Conservation (phyloP, 2,888 invertebrate genomes). For the Rotaria magnacalcarata region DNA sequence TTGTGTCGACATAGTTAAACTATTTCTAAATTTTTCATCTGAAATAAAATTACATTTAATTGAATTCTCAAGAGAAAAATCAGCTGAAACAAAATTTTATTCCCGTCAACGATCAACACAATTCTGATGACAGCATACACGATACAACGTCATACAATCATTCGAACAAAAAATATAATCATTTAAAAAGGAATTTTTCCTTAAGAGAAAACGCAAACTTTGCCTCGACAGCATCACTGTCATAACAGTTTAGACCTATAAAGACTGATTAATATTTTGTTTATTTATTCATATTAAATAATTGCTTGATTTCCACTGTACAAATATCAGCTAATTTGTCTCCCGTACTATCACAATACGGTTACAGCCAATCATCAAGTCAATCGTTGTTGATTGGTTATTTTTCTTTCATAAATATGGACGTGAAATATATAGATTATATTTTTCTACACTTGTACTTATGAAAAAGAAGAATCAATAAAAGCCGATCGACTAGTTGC, state of each 20-base stretch:
- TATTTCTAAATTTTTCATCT: neutral
- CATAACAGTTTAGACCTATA: constrained; percentile 91
- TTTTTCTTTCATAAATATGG: no score
- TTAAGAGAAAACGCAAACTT: neutral
- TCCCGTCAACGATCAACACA: constrained; percentile 12
- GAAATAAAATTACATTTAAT: neutral
- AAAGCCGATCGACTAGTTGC: no score
- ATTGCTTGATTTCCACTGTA: neutral
- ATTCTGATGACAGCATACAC: constrained; percentile 40
- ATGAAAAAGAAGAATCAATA: no score
- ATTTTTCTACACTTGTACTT: no score
- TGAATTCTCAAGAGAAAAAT: neutral
- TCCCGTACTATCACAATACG: no score
- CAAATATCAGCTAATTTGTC: no score
- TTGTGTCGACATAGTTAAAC: neutral
- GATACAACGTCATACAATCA: constrained; percentile 44
- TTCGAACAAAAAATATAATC: constrained; percentile 1
- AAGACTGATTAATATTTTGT: neutral
- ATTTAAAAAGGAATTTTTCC: neutral
- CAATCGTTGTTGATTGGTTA: no score
- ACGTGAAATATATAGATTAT: no score
- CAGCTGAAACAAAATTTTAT: neutral
- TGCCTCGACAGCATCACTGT: constrained; percentile 77
- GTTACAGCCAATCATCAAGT: no score
- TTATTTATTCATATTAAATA: neutral